A percentile compares a stretch with the other conserved stretches of the same genome.
phyloP scores from a whole-genome alignment of 1,140 invertebrate genomes.

The Anagrus nilaparvatae region DNA sequence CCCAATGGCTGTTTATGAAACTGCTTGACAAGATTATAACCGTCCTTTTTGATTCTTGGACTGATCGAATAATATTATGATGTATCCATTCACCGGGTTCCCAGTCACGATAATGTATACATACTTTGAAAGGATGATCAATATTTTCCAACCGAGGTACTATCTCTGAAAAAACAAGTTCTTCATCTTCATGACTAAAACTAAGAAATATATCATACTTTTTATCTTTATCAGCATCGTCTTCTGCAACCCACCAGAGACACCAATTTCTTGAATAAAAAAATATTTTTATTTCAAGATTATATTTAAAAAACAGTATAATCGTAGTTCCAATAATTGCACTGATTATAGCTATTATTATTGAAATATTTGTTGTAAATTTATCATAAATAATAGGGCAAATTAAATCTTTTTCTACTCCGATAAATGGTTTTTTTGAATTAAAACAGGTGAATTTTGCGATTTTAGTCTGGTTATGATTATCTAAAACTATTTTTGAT shows the following conservation, averaged over 20 bases:
- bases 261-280: conserved; percentile 54
- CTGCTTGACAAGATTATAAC: conserved; percentile 71
- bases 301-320: conserved; percentile 53
- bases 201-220: conserved; percentile 81
- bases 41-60: conserved; percentile 68
- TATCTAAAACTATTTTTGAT: conserved; percentile 31
- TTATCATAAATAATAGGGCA: too few species aligned
- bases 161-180: conserved; percentile 58
- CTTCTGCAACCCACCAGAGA: conserved; percentile 56
- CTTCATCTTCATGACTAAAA: conserved; percentile 71
- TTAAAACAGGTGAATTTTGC: conserved; percentile 36
- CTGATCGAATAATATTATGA: conserved; percentile 66
- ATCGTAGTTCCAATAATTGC: conserved; percentile 41
- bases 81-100: conserved; percentile 58
- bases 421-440: too few species aligned
- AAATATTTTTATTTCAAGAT: conserved; percentile 58
- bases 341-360: conserved; percentile 39
- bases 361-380: too few species aligned
- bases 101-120: conserved; percentile 77
- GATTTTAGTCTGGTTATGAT: conserved; percentile 31
- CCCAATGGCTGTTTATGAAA: conserved; percentile 77
- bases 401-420: too few species aligned
- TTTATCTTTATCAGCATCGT: conserved; percentile 67
- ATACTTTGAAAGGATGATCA: conserved; percentile 51
- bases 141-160: conserved; percentile 55